A percentile compares a stretch with the other conserved stretches of the same genome.
Conservation (phyloP, 2,888 invertebrate genomes). For the Cerceris ruficornis region DNA sequence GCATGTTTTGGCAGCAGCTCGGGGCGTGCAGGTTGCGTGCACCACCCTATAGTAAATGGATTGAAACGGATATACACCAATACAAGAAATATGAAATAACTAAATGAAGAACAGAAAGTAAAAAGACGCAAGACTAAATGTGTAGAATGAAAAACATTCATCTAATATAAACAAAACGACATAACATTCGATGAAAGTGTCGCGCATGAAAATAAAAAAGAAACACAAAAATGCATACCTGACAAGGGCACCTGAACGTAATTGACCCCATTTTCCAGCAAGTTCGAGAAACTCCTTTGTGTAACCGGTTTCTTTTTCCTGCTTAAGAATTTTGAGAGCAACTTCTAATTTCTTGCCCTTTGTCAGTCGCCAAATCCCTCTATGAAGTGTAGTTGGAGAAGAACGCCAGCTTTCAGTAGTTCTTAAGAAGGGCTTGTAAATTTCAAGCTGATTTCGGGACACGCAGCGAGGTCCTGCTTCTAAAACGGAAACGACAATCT, state of each 20-base stretch:
- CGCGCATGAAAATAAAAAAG: neutral
- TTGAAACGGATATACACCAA: too few species aligned
- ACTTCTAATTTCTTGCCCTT: conserved; percentile 90
- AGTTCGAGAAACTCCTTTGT: conserved; percentile 89
- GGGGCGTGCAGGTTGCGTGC: too few species aligned
- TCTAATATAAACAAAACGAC: neutral
- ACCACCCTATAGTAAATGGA: too few species aligned
- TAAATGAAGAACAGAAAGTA: too few species aligned
- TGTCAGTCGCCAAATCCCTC: conserved; percentile 90
- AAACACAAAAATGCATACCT: conserved; percentile 70
- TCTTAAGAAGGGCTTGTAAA: conserved; percentile 85
- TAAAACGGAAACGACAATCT: conserved; percentile 80
- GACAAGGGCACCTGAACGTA: conserved; percentile 90
- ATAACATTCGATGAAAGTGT: neutral
- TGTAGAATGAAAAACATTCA: neutral
- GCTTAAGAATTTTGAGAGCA: conserved; percentile 90
- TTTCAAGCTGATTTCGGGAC: conserved; percentile 86
- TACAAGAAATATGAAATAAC: too few species aligned
- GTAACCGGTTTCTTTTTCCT: conserved; percentile 81
- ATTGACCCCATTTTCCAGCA: conserved; percentile 90
- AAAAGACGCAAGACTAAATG: too few species aligned
- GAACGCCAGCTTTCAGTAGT: conserved; percentile 60
- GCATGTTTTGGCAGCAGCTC: too few species aligned
- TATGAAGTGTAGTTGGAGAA: conserved; percentile 81
- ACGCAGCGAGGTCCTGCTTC: conserved; percentile 85